Base-by-base conservation (phyloP, 2,888 invertebrate genomes). In the Gymnocheta viridis region DNA sequence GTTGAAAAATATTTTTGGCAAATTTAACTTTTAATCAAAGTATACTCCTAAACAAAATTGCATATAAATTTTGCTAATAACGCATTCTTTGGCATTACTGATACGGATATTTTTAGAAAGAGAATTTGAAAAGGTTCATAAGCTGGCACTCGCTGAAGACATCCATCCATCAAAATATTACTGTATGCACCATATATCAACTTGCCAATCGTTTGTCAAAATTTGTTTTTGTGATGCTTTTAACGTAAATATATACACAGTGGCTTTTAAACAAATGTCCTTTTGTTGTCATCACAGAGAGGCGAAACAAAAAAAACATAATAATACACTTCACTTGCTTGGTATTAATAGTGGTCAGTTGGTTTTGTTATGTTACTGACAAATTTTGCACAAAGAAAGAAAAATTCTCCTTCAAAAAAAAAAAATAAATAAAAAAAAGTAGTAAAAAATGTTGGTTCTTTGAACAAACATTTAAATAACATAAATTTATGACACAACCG, bases 191-290 rank as follows among this genome's bases (percentile, higher is more conserved):
- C 19, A 66, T 70, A 17, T 9, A 72, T 35, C 38, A 77, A 84
- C 72, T 77, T 77, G 67, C 32, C 77, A 84, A 77, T 77, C 29
- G 76, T 77, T 77, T 72, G 76, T 76, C 76, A 60, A 60, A 54
- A 22, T 62, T 38, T 51, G 70, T 62, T 29, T 62, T 82, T 44
- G 54, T 60, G 56, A 12, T 22, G 29, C 12, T 69, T 60, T 22
- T 38, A 38, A 41, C 24, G 22, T 38, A 24, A 56, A 41, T 41
- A 19, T 64, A 54, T 41, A 41, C 19, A 19, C 41, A 22, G 19
- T 51, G 19, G 7, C 17, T 38, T 49, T 58, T 27, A 19, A 38
- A 44, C 22, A 58, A 35, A 35, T n/a, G 17, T 76, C 17, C 24
- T 41, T 62, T 41, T 62, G 0, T 19, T 38, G n/a, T 12, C 22